A percentile compares a stretch with the other conserved stretches of the same genome.
Conservation (phyloP, 2,113 vertebrate species). For the Pygoscelis antarcticus region DNA sequence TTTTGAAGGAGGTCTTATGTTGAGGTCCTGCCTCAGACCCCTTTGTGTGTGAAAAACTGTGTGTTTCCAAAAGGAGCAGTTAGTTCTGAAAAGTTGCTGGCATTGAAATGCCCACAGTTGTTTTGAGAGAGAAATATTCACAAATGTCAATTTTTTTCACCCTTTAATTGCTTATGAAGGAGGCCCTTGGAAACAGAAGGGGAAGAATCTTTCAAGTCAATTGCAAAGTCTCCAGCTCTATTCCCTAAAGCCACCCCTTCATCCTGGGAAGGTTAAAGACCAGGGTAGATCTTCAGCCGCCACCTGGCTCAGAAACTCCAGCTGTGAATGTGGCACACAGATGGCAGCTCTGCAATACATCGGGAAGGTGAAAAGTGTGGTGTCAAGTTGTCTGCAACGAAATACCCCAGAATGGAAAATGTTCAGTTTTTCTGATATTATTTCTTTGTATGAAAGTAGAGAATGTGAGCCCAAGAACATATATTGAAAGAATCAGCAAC, state of each 20-base stretch:
- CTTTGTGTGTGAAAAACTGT: not conserved
- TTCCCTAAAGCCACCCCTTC: not conserved
- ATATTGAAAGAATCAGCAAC: not conserved
- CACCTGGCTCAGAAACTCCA: not conserved
- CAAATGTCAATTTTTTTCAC: not conserved
- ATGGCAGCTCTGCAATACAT: not conserved
- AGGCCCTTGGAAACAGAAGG: not conserved
- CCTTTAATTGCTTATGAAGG: not conserved
- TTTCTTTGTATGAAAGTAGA: not conserved
- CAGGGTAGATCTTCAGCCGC: not conserved
- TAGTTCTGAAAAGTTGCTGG: not conserved
- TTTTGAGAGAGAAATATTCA: not conserved
- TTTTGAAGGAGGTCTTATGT: not conserved
- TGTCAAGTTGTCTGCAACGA: not conserved
- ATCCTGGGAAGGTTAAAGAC: not conserved
- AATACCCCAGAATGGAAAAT: not conserved
- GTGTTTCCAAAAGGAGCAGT: not conserved
- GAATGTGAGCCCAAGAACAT: not conserved
- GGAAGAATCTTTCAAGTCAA: not conserved
- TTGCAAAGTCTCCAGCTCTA: not conserved
- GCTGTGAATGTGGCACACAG: rapidly evolving
- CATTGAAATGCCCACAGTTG: not conserved
- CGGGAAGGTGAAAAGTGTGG: not conserved
- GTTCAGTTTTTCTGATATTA: not conserved
- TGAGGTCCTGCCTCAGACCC: not conserved